phyloP scores from a whole-genome alignment of 1,140 invertebrate species.

The Diplogasteroides magnus region DNA sequence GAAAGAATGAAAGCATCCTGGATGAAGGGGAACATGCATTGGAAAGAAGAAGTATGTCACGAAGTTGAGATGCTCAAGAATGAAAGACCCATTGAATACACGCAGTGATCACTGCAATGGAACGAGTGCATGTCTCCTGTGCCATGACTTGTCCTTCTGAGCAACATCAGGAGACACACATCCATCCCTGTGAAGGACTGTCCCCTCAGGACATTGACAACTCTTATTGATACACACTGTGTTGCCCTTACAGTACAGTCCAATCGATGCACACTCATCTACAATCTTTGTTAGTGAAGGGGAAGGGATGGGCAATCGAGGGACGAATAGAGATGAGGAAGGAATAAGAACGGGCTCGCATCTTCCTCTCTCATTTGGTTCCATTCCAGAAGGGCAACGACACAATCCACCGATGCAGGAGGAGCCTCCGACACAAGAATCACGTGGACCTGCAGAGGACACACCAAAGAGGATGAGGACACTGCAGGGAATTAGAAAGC shows the following conservation, averaged over 20 bases:
- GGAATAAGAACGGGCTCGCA: constrained; percentile 29
- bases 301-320: neutral
- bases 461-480: neutral
- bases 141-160: too few species aligned
- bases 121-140: too few species aligned
- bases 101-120: too few species aligned
- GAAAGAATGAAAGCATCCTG: too few species aligned
- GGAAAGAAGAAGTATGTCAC: too few species aligned
- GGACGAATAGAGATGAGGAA: constrained; percentile 7
- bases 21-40: too few species aligned
- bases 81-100: too few species aligned
- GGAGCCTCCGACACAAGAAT: constrained; percentile 46
- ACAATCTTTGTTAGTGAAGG: constrained; percentile 3
- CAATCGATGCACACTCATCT: constrained; percentile 39
- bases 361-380: constrained; percentile 18
- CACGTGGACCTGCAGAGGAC: constrained; percentile 49
- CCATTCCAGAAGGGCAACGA: constrained; percentile 48
- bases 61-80: too few species aligned
- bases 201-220: constrained; percentile 41
- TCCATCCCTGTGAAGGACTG: constrained; percentile 39
- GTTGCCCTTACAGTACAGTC: constrained; percentile 39
- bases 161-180: constrained; percentile 21
- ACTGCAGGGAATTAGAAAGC: constrained; percentile 5
- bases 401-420: constrained; percentile 46
- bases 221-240: constrained; percentile 44